phyloP scores from a whole-genome alignment of 2,888 invertebrate genomes.

The Eristalinus sepulchralis region DNA sequence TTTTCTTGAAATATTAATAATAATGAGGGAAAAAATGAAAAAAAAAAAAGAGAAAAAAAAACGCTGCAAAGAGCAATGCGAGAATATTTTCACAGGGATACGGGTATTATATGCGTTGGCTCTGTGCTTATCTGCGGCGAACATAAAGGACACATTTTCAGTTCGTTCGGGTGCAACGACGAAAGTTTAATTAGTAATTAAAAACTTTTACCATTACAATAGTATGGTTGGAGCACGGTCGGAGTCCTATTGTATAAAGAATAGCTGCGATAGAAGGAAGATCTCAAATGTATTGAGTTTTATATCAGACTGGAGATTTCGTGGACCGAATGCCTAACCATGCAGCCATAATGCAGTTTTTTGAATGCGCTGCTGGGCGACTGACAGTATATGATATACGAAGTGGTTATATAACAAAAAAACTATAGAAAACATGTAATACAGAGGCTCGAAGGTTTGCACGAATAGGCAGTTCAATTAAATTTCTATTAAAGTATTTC shows the following conservation, averaged over 20 bases:
- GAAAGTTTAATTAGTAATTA: slow-evolving; percentile 71
- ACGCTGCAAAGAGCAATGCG: not conserved
- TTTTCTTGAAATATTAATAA: slow-evolving; percentile 61
- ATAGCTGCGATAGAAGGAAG: not conserved
- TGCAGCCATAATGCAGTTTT: not conserved
- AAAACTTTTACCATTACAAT: slow-evolving; percentile 69
- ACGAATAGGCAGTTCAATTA: too few species aligned
- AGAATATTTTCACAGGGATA: slow-evolving; percentile 27
- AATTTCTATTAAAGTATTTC: too few species aligned
- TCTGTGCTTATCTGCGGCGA: slow-evolving; percentile 56
- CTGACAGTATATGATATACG: not conserved
- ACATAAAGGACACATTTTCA: slow-evolving; percentile 66
- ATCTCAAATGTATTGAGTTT: not conserved
- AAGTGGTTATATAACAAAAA: too few species aligned
- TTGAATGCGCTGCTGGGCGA: not conserved
- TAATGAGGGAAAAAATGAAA: slow-evolving; percentile 15
- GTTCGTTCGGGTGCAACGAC: slow-evolving; percentile 56
- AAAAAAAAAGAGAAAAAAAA: slow-evolving; percentile 6
- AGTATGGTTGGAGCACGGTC: slow-evolving; percentile 34
- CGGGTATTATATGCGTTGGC: slow-evolving; percentile 49
- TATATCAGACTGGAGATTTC: not conserved
- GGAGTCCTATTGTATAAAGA: not conserved
- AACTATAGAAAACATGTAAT: too few species aligned
- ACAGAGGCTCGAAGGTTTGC: too few species aligned
- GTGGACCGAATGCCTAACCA: not conserved